Evolutionary conservation across 1,140 invertebrate species (phyloP).

Genomic region (Dolichoris vasculosae): DNA sequence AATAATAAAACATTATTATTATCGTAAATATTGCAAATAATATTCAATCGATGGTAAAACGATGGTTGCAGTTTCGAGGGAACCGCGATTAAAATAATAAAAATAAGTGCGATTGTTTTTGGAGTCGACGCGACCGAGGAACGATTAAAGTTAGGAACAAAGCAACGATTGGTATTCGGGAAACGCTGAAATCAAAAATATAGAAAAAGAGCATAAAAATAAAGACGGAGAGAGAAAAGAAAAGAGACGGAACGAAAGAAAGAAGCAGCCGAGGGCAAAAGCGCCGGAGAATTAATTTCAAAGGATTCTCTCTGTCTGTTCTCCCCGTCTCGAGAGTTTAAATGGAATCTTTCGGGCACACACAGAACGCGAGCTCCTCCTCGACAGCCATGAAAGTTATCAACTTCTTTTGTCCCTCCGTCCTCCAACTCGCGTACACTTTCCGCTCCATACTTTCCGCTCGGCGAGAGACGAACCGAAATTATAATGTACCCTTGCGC

Average conservation of each 20-base stretch:
- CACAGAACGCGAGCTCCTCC: neutral
- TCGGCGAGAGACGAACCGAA: neutral
- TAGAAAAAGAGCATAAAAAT: neutral
- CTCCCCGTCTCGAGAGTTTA: neutral
- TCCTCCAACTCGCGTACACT: neutral
- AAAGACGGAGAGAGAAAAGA: neutral
- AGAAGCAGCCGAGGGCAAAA: conserved; percentile 1
- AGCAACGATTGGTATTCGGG: neutral
- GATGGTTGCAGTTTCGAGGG: neutral
- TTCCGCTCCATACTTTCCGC: neutral
- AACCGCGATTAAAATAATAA: neutral
- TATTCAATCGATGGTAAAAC: too few relatives aligned
- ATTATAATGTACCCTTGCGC: neutral
- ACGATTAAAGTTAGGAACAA: neutral
- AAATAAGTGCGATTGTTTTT: neutral
- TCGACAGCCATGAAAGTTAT: neutral
- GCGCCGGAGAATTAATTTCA: conserved; percentile 42
- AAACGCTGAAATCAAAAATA: neutral
- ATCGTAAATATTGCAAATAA: too few relatives aligned
- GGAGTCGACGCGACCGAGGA: neutral
- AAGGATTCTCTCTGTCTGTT: conserved; percentile 10
- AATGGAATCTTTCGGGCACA: conserved; percentile 29
- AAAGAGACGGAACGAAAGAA: neutral
- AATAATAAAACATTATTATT: too few relatives aligned
- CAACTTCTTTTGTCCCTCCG: conserved; percentile 24